Conservation (phyloP, 2,113 vertebrate genomes). For the Otocyon megalotis region DNA sequence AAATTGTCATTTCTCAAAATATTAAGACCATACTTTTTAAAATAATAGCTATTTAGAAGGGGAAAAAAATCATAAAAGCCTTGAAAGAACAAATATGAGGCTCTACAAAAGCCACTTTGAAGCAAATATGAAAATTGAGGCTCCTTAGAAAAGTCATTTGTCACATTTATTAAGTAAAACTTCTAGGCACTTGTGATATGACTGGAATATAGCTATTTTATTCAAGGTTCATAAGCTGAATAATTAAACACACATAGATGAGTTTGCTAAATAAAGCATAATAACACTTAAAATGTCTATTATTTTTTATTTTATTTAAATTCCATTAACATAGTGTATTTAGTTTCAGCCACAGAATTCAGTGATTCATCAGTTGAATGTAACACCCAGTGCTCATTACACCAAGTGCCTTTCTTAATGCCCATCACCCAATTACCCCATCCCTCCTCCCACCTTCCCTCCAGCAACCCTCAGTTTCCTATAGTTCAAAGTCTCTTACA, state of each 20-base stretch:
- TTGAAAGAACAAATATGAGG: not conserved
- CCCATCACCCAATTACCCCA: not conserved
- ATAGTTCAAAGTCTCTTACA: not conserved
- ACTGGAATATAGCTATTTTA: not conserved
- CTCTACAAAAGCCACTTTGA: slow-evolving; percentile 16
- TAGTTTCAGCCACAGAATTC: not conserved
- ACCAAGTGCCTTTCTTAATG: not conserved
- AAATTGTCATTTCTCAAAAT: slow-evolving; percentile 58
- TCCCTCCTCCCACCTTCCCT: not conserved
- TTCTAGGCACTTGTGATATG: slow-evolving; percentile 5
- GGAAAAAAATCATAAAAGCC: slow-evolving; percentile 16
- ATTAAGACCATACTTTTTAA: slow-evolving; percentile 44
- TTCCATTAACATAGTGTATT: not conserved
- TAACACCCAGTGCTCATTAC: not conserved
- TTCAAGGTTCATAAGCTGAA: not conserved
- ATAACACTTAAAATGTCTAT: slow-evolving; percentile 33
- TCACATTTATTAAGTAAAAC: slow-evolving; percentile 34
- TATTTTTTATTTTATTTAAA: slow-evolving; percentile 54
- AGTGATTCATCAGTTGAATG: not conserved
- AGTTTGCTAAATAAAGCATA: slow-evolving; percentile 34
- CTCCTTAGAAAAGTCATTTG: not conserved
- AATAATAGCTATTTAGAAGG: not conserved
- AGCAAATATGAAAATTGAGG: slow-evolving; percentile 7
- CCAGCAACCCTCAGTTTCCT: not conserved
- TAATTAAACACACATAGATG: not conserved